These are phyloP conservation scores for Electrophaes corylata DNA, from an alignment of 2,888 invertebrate species.

Conservation along the genomic window DNA sequence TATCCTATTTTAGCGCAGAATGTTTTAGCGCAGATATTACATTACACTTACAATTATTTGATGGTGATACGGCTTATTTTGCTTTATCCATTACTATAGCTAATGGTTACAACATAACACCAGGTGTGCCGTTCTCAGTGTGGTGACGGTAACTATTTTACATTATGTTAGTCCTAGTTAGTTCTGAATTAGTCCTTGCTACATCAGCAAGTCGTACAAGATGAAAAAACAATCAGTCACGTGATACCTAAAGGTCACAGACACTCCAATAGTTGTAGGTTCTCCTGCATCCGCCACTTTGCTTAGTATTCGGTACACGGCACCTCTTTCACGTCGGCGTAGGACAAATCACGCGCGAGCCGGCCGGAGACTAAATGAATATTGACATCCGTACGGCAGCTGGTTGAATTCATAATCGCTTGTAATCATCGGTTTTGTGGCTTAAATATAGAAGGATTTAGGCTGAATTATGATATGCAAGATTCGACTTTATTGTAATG, in stretches of 20 bases:
- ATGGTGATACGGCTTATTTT: no score
- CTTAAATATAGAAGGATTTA: neutral
- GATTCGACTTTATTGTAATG: neutral
- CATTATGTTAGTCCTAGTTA: no score
- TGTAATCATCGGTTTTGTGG: constrained; percentile 20
- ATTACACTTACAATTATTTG: no score
- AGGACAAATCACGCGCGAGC: constrained; percentile 70
- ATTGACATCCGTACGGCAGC: constrained; percentile 77
- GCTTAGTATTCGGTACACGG: constrained; percentile 62
- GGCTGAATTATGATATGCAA: neutral
- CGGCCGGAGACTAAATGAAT: constrained; percentile 68
- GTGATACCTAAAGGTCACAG: neutral
- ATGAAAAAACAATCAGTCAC: neutral
- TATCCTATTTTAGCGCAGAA: no score
- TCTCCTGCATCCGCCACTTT: constrained; percentile 34
- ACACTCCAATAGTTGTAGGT: neutral
- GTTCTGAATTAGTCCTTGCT: no score
- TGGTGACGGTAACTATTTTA: no score
- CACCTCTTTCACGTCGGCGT: constrained; percentile 39
- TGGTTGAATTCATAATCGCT: constrained; percentile 77
- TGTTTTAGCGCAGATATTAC: no score
- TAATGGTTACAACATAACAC: no score
- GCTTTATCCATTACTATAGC: no score
- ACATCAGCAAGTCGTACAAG: neutral
- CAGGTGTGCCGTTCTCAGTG: no score